Evolutionary conservation across 2,797 vertebrate species (phyloP).

Genomic region (Tachyglossus aculeatus): DNA sequence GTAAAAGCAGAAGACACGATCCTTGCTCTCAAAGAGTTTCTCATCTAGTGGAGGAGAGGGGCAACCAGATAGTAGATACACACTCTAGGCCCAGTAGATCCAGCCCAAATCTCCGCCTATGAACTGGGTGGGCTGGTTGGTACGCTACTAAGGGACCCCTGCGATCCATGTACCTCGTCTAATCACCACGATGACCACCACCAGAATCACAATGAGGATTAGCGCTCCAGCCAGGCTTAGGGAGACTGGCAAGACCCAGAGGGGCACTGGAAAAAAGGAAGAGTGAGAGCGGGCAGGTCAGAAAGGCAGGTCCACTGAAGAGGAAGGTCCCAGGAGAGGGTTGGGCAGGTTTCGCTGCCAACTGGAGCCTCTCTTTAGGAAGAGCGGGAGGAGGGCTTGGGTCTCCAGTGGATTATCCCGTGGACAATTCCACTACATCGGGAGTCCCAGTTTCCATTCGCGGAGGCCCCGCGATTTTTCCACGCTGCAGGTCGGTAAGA

Average conservation of each 20-base stretch:
- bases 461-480: neutral
- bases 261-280: slow-evolving; percentile 29
- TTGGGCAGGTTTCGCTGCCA: neutral
- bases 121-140: too few species aligned
- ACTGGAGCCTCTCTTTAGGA: neutral
- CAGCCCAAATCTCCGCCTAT: too few species aligned
- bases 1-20: too few species aligned
- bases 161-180: slow-evolving; percentile 46
- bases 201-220: slow-evolving; percentile 39
- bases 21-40: too few species aligned
- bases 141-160: too few species aligned
- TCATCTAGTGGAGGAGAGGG: too few species aligned
- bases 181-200: neutral
- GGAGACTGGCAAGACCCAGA: slow-evolving; percentile 56
- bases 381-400: neutral
- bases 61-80: too few species aligned
- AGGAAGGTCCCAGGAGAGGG: neutral
- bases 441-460: too few species aligned
- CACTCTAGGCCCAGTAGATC: too few species aligned
- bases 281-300: neutral
- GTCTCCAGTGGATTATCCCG: neutral
- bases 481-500: neutral
- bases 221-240: slow-evolving; percentile 20
- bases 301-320: neutral
- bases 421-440: neutral